Conservation (phyloP, 2,113 vertebrate genomes). For the Oncorhynchus keta region DNA sequence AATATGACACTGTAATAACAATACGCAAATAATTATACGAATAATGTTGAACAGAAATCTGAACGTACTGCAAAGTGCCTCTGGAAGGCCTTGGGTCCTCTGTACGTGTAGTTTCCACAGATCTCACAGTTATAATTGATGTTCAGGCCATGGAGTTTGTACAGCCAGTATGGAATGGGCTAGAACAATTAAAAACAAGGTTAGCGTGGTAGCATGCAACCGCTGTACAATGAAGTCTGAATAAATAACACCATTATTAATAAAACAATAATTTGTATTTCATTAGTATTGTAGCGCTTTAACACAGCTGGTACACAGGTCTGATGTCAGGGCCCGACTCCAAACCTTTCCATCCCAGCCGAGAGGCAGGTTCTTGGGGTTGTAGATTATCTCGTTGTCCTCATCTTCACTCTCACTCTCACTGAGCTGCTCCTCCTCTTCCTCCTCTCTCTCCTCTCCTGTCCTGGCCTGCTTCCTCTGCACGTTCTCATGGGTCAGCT, state of each 20-base stretch:
- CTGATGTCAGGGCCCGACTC: background rate
- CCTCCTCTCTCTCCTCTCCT: slow-evolving; percentile 94
- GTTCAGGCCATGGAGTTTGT: slow-evolving; percentile 94
- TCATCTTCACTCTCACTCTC: slow-evolving; percentile 98
- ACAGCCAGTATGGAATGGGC: slow-evolving; percentile 97
- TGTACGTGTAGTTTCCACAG: slow-evolving; percentile 97
- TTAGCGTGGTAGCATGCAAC: too few relatives aligned
- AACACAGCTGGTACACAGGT: background rate
- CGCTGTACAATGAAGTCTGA: background rate
- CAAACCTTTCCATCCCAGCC: slow-evolving; percentile 97
- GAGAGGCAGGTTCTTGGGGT: slow-evolving; percentile 96
- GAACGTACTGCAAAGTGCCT: slow-evolving; percentile 85
- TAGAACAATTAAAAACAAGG: slow-evolving; percentile 48
- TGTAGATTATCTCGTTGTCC: slow-evolving; percentile 98
- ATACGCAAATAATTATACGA: too few relatives aligned
- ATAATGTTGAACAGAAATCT: background rate
- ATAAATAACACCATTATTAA: background rate
- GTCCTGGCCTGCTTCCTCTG: slow-evolving; percentile 97
- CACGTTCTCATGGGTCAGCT: slow-evolving; percentile 96
- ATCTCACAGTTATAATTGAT: slow-evolving; percentile 99
- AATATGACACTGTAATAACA: too few relatives aligned
- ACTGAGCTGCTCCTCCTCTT: slow-evolving; percentile 96
- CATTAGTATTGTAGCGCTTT: too few relatives aligned
- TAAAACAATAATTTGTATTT: too few relatives aligned
- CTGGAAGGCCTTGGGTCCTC: slow-evolving; percentile 97